Conservation (phyloP, 2,797 vertebrate species). For the Cheirogaleus major region DNA sequence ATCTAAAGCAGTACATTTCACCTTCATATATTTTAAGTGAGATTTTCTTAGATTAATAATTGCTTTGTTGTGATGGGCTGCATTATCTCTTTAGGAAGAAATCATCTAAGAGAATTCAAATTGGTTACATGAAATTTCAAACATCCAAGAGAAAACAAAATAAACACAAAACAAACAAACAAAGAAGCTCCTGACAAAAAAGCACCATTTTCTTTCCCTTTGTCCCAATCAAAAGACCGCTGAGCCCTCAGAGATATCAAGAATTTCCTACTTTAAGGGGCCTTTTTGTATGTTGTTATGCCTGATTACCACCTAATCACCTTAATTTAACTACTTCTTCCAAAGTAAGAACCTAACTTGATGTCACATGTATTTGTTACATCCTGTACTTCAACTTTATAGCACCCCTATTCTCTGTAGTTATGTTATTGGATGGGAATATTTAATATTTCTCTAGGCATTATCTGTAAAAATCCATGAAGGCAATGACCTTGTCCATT, state of each 20-base stretch:
- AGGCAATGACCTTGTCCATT: neutral
- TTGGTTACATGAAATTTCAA: neutral
- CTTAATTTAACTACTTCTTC: neutral
- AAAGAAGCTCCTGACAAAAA: neutral
- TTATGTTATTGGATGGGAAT: neutral
- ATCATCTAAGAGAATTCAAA: neutral
- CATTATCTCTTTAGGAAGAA: neutral
- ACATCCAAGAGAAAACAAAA: neutral
- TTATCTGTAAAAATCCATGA: neutral
- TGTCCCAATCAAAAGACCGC: neutral
- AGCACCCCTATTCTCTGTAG: neutral
- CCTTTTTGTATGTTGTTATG: neutral
- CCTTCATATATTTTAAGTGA: neutral
- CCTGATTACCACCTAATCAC: neutral
- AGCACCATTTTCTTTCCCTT: neutral
- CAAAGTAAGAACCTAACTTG: neutral
- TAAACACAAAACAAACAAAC: neutral
- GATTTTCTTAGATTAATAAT: neutral
- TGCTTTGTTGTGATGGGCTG: neutral
- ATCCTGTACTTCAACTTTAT: neutral
- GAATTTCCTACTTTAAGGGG: neutral
- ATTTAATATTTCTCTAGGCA: neutral
- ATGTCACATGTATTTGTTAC: neutral
- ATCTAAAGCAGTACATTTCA: neutral
- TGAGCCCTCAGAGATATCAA: neutral